Evolutionary conservation across 2,888 invertebrate species (phyloP), one percentile per base, ranked within the genome.

Genomic region (Lycophotia porphyrea): DNA sequence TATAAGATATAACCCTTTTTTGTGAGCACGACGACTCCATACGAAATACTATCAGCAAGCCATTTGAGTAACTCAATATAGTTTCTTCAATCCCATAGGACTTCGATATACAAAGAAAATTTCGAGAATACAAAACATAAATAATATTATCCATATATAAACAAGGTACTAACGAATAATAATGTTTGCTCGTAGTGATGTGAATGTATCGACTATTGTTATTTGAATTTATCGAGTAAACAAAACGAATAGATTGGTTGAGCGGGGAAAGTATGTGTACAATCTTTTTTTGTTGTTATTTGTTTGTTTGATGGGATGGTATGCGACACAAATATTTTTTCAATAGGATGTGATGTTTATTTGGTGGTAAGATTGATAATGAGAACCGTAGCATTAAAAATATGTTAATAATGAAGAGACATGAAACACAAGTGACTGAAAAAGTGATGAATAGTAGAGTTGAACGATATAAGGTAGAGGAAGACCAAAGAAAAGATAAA

Each of bases 121-220:
- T 75, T 75, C 63, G 52, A 61, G 69, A 75, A 84, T 63, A 75
- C 67, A 60, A 75, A 75, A 58, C 72, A 78, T 80, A 73, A 84
- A 86, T 78, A 86, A 81, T 84, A 82, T 49, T 73, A 81, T 69
- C 71, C 58, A 72, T 75, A 73, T 55, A 86, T 74, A 84, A 78
- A 86, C 70, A 87, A 75, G 72, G 71, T 66, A 81, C 78, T 85
- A 80, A 85, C 71, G 78, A 78, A 78, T 81, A 86, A 80, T 80
- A 84, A 85, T 85, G 84, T 85, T 82, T 80, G 76, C 61, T 70
- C 42, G 47, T 85, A 84, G 82, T 85, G 87, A 84, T 85, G 87
- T 63, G 83, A 86, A 81, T 58, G 74, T 84, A 86, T 81, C 87
- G 80, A 84, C 81, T 65, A 78, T 81, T 86, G 84, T 87, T 81